A percentile compares a stretch with the other conserved stretches of the same genome.
Evolutionary conservation across 1,140 invertebrate species (phyloP).

Genomic region (Steinernema khuongi): DNA sequence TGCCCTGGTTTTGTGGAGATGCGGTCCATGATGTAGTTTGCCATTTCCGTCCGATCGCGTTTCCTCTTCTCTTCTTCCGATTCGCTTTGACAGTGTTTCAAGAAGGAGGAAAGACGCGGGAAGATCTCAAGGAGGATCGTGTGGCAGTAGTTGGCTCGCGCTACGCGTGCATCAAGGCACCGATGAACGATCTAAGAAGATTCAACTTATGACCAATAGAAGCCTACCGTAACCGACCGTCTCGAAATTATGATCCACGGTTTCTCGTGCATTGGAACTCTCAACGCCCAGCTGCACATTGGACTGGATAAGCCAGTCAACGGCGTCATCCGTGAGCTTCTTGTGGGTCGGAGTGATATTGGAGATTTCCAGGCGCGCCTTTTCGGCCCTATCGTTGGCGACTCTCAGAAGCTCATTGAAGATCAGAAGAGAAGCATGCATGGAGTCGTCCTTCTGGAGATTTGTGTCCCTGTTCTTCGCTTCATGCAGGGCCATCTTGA

Average conservation of each 20-base stretch:
- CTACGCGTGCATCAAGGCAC: slow-evolving; percentile 72
- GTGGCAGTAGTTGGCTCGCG: slow-evolving; percentile 76
- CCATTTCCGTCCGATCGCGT: neutral
- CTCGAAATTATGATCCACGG: slow-evolving; percentile 77
- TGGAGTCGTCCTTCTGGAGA: slow-evolving; percentile 73
- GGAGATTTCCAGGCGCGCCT: slow-evolving; percentile 64
- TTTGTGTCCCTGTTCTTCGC: slow-evolving; percentile 66
- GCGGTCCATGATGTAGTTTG: neutral
- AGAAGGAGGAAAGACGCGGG: slow-evolving; percentile 68
- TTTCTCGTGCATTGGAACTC: slow-evolving; percentile 75
- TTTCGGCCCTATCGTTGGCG: slow-evolving; percentile 79
- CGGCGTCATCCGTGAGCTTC: slow-evolving; percentile 38
- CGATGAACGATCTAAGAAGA: slow-evolving; percentile 60
- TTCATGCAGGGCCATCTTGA: slow-evolving; percentile 64
- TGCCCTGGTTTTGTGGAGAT: neutral
- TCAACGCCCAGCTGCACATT: slow-evolving; percentile 64
- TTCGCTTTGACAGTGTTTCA: neutral
- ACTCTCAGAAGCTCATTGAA: slow-evolving; percentile 88
- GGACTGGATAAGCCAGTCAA: slow-evolving; percentile 45
- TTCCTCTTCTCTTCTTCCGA: neutral
- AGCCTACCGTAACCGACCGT: slow-evolving; percentile 66
- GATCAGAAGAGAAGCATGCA: slow-evolving; percentile 85
- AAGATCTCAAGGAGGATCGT: slow-evolving; percentile 78
- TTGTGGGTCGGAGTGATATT: slow-evolving; percentile 17
- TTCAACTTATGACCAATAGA: neutral